Conservation (phyloP, 2,888 invertebrate species). For the Carabus problematicus region DNA sequence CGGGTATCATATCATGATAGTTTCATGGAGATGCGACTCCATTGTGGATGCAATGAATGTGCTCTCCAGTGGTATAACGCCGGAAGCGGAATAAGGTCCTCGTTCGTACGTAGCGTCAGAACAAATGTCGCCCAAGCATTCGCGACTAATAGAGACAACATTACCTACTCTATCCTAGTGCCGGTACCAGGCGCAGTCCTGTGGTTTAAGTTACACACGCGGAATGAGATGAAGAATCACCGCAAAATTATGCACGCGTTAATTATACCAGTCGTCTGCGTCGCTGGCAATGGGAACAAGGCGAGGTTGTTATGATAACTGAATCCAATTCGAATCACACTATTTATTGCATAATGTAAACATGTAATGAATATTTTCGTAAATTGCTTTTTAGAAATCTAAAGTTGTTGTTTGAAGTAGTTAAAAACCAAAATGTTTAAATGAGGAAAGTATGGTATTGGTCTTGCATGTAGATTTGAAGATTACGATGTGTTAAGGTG, state of each 20-base stretch:
- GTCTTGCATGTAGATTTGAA: no score
- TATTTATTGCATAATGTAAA: no score
- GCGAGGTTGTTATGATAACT: no score
- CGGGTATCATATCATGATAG: slow-evolving; percentile 33
- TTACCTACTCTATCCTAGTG: background rate
- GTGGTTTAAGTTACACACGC: background rate
- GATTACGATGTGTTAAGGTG: no score
- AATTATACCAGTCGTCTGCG: no score
- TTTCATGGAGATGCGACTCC: slow-evolving; percentile 35
- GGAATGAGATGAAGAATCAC: background rate
- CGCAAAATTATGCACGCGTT: background rate
- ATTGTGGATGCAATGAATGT: slow-evolving; percentile 36
- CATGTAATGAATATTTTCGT: no score
- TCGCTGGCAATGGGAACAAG: no score
- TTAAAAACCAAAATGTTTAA: no score
- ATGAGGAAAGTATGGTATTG: no score
- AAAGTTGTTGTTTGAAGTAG: no score
- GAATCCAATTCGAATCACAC: no score
- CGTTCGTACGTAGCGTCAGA: background rate
- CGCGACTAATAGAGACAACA: background rate
- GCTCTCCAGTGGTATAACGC: background rate
- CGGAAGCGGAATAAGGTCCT: background rate
- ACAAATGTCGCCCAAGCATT: background rate
- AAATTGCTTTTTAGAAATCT: no score
- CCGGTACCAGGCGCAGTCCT: background rate